A percentile compares a stretch with the other conserved stretches of the same genome.
Evolutionary conservation across 1,140 invertebrate species (phyloP).

Genomic region (Eciton burchellii): DNA sequence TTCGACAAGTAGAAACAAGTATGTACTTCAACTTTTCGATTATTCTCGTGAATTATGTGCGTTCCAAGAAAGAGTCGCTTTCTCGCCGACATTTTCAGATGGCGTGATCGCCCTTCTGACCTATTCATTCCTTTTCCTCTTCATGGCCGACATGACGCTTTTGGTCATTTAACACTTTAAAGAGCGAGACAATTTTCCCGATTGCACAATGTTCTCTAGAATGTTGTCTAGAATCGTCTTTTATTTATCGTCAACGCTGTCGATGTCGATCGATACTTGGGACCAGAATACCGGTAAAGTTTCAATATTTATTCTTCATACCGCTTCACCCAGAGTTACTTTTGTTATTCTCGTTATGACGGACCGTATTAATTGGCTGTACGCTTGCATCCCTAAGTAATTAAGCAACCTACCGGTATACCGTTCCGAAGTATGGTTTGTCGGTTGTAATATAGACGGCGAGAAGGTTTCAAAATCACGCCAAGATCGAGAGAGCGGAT

Average conservation of each 20-base stretch:
- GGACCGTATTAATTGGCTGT: neutral
- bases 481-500: constrained; percentile 48
- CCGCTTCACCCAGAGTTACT: constrained; percentile 8
- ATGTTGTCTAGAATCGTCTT: neutral
- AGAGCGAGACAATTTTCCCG: neutral
- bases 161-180: neutral
- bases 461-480: constrained; percentile 28
- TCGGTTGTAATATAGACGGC: neutral
- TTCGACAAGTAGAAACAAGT: neutral
- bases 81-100: neutral
- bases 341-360: neutral
- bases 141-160: neutral
- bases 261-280: constrained; percentile 25
- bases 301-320: constrained; percentile 23
- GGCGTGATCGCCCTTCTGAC: neutral
- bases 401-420: neutral
- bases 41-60: neutral
- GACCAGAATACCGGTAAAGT: neutral
- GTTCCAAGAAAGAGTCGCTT: neutral
- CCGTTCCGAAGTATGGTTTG: neutral
- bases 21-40: neutral
- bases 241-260: neutral
- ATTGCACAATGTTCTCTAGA: neutral
- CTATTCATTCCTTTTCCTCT: constrained; percentile 1
- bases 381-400: neutral